Conservation (phyloP, 2,113 vertebrate species). For the Sebastes schlegelii region DNA sequence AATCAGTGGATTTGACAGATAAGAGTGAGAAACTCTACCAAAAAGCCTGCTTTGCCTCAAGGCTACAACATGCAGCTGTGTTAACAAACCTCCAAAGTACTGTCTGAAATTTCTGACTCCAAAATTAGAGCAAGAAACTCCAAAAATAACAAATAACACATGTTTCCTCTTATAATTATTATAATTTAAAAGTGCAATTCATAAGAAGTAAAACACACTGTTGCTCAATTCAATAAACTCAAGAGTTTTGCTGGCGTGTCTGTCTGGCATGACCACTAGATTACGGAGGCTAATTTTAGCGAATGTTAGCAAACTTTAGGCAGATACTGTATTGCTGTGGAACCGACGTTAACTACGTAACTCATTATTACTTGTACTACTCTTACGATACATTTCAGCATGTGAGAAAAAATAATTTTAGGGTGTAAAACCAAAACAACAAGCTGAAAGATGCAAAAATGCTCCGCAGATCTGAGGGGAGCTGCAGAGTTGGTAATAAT, state of each 20-base stretch:
- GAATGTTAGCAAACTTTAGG: not conserved
- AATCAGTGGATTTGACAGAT: slow-evolving; percentile 54
- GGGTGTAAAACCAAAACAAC: not conserved
- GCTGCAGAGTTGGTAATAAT: too few relatives aligned
- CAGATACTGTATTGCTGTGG: not conserved
- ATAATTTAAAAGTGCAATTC: not conserved
- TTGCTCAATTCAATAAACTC: not conserved
- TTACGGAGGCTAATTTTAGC: not conserved
- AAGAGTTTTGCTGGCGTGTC: not conserved
- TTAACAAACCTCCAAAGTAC: not conserved
- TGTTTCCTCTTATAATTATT: not conserved
- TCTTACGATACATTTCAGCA: not conserved
- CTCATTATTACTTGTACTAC: not conserved
- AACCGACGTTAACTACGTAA: not conserved
- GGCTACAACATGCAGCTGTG: slow-evolving; percentile 16
- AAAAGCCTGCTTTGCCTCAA: slow-evolving; percentile 3
- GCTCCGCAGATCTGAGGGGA: too few relatives aligned
- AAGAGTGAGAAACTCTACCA: slow-evolving; percentile 3
- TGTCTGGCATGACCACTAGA: too few relatives aligned
- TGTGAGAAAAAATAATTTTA: not conserved
- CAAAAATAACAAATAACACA: not conserved
- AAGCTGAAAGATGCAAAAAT: not conserved
- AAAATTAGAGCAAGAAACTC: slow-evolving; percentile 2
- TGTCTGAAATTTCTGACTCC: not conserved
- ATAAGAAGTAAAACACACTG: not conserved